phyloP scores from a whole-genome alignment of 2,797 vertebrate species.

The Poeciliopsis gracilis region DNA sequence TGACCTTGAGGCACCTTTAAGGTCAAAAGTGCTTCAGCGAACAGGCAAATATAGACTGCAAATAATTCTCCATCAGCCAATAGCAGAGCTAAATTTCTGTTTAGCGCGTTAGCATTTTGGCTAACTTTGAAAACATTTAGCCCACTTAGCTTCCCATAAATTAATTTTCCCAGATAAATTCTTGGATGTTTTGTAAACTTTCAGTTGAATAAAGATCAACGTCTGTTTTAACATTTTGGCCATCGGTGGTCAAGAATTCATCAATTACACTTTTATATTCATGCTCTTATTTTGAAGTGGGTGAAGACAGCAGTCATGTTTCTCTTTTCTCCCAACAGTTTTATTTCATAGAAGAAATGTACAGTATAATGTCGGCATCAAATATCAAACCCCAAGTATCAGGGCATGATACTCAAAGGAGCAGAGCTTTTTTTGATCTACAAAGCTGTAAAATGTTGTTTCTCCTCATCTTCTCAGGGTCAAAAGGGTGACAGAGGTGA shows the following conservation, averaged over 20 bases:
- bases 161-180: not conserved
- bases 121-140: not conserved
- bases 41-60: not conserved
- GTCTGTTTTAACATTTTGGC: too few species aligned
- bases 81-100: not conserved
- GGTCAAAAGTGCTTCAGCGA: not conserved
- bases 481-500: slow-evolving; percentile 74
- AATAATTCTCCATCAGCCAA: not conserved
- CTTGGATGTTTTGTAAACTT: not conserved
- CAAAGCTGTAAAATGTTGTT: not conserved
- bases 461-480: slow-evolving; percentile 67
- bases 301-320: not conserved
- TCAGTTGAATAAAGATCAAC: not conserved
- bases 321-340: too few species aligned
- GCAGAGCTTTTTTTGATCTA: not conserved
- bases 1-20: not conserved
- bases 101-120: not conserved
- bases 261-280: not conserved
- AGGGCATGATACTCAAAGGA: not conserved
- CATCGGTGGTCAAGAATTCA: not conserved
- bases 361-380: too few species aligned
- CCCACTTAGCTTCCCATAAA: not conserved
- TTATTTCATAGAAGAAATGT: too few species aligned
- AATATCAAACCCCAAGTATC: not conserved
- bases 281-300: not conserved